Conservation (phyloP, 1,140 invertebrate genomes). For the silkworm (Bombyx mori) region DNA sequence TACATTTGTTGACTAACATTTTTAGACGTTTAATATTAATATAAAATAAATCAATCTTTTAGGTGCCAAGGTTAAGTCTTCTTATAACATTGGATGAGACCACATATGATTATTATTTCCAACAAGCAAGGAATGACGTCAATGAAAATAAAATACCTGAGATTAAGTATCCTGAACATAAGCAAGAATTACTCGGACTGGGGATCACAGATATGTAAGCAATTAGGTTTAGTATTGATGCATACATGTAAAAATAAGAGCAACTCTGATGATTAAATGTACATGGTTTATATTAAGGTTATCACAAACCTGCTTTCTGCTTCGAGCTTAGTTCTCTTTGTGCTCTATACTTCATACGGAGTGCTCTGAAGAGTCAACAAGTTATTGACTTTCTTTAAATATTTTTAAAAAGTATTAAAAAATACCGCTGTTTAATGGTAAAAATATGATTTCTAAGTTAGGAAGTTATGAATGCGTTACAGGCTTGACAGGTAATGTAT, state of each 20-base stretch:
- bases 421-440: too few relatives aligned
- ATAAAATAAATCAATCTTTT: not conserved
- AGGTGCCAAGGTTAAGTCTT: constrained; percentile 73
- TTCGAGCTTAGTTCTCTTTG: too few relatives aligned
- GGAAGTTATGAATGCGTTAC: too few relatives aligned
- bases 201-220: constrained; percentile 89
- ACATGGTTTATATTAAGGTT: not conserved
- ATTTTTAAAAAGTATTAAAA: too few relatives aligned
- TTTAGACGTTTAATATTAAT: not conserved
- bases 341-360: too few relatives aligned
- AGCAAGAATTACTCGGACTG: constrained; percentile 82
- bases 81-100: constrained; percentile 79
- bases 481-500: too few relatives aligned
- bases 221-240: not conserved
- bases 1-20: not conserved
- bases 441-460: too few relatives aligned
- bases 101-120: constrained; percentile 88
- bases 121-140: constrained; percentile 86
- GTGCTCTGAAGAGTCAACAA: too few relatives aligned
- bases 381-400: too few relatives aligned
- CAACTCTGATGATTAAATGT: not conserved
- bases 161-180: constrained; percentile 81
- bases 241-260: not conserved
- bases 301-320: not conserved
- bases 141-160: constrained; percentile 83